Base-by-base conservation (phyloP, 2,113 vertebrate species). In the Percina caprodes region DNA sequence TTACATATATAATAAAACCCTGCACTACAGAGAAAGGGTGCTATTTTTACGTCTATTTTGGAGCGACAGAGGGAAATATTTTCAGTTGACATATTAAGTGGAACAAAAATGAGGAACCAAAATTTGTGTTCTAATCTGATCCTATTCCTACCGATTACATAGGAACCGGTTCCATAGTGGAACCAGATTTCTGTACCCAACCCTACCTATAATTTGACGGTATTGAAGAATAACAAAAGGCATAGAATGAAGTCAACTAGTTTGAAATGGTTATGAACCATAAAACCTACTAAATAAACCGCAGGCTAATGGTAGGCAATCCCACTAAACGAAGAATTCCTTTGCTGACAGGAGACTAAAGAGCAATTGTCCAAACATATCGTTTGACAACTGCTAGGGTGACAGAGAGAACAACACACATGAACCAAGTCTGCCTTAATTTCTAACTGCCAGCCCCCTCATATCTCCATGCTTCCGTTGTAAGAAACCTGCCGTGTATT, bases 341-440 rank as follows among this genome's bases (percentile, higher is more conserved):
- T 89, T 77, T 59, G 14, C 69, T 69, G 70, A 82, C 58, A 72
- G 46, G 33, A 71, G 60, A 84, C 16, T 23, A 72, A 73, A 70
- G 71, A 73, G 78, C 59, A 83, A 88, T 69, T 55, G 60, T 85
- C 82, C 86, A 90, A 90, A 92, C 89, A 56, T 90, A 90, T 87
- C 79, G 1, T 15, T 62, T 48, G 72, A 74, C 86, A 88, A 89
- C 73, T 87, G 83, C 52, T 80, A 82, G 48, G 48, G 62, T 56
- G 70, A 83, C 59, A 69, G 59, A 77, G 33, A 69, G 52, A 59
- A 71, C 21, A 77, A 54, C 70, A 67, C 24, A 69, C 68, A 85
- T 59, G 69, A 63, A 83, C 39, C 24, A 33, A 11, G 55, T 30
- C 23, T 56, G 61, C 54, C 83, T 73, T 68, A 56, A 83, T 81